phyloP scores from a whole-genome alignment of 2,888 invertebrate species.

The Luperina testacea region DNA sequence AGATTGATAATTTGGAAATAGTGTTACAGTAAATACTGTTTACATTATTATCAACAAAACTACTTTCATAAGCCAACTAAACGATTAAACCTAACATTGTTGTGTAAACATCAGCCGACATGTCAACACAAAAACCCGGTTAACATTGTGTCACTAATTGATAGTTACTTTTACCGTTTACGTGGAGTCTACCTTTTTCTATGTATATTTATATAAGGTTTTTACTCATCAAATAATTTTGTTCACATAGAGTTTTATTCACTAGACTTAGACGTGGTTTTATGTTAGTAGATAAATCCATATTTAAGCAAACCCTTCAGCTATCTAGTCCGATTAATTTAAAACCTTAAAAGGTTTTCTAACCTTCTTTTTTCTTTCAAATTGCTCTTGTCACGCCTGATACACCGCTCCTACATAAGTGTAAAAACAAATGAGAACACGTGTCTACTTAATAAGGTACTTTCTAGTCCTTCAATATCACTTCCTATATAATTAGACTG shows the following conservation, averaged over 20 bases:
- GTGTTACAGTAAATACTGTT: background rate
- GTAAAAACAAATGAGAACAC: background rate
- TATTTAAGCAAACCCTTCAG: background rate
- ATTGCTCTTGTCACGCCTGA: background rate
- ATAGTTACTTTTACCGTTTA: slow-evolving; percentile 8
- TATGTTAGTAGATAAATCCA: background rate
- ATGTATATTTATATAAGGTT: slow-evolving; percentile 14
- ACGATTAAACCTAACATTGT: slow-evolving; percentile 10
- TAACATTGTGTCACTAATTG: slow-evolving; percentile 1
- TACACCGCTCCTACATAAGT: background rate
- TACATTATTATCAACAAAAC: background rate
- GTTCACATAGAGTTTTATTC: background rate
- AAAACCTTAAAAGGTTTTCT: background rate
- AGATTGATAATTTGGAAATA: background rate
- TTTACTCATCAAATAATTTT: slow-evolving; percentile 17
- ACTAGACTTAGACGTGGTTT: background rate
- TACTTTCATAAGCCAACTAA: background rate
- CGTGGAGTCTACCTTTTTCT: slow-evolving; percentile 3
- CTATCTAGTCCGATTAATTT: background rate
- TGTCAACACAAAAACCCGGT: slow-evolving; percentile 18
- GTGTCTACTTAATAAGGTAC: background rate
- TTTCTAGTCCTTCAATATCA: background rate
- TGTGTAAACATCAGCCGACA: slow-evolving; percentile 13
- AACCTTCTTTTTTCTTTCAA: background rate
- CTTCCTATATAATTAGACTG: background rate